Percentiles rank a stretch among this genome's conserved stretches.
Conservation (phyloP, 2,888 invertebrate species). For the Drosophila histrio region DNA sequence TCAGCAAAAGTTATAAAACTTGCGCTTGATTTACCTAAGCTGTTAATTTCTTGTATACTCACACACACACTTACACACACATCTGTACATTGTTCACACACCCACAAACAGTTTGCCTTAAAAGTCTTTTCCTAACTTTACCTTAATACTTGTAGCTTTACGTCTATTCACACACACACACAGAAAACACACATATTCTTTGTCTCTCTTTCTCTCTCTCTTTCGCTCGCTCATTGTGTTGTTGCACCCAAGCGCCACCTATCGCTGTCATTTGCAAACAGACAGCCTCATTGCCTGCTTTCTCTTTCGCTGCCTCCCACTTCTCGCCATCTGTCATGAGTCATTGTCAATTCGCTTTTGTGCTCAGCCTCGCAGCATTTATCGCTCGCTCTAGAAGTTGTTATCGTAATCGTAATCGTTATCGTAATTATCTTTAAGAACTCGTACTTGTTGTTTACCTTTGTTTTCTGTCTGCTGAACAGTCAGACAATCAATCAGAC, state of each 20-base stretch:
- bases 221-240: constrained; percentile 20
- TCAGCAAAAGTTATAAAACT: constrained; percentile 40
- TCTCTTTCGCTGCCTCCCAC: constrained; percentile 15
- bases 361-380: constrained; percentile 51
- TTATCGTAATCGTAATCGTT: constrained; percentile 56
- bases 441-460: constrained; percentile 53
- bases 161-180: constrained; percentile 18
- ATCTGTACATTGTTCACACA: constrained; percentile 3
- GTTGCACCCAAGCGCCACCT: constrained; percentile 59
- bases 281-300: too few species aligned
- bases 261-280: constrained; percentile 51
- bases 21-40: constrained; percentile 51
- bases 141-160: constrained; percentile 43
- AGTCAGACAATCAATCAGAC: constrained; percentile 32
- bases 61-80: constrained; percentile 9
- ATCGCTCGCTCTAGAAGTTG: constrained; percentile 52
- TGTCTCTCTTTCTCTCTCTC: constrained; percentile 13
- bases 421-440: constrained; percentile 51
- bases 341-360: constrained; percentile 42
- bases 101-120: constrained; percentile 10
- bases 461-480: too few species aligned
- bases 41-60: constrained; percentile 49
- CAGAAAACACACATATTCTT: constrained; percentile 15
- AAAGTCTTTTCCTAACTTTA: constrained; percentile 38
- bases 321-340: constrained; percentile 28